Base-by-base conservation (phyloP, 2,113 vertebrate species). In the Pseudopipra pipra region DNA sequence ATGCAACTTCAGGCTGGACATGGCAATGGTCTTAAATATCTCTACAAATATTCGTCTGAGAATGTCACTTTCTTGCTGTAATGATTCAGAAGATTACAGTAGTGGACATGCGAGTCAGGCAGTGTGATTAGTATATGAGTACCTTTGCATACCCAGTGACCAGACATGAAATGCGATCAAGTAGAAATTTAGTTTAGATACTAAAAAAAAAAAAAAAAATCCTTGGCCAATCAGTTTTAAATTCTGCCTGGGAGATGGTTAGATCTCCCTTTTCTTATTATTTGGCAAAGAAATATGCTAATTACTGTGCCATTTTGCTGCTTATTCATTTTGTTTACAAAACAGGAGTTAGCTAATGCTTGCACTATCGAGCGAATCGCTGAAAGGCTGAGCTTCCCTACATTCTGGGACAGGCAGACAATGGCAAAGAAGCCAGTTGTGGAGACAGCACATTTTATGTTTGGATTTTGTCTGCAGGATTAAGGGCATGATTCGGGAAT, bases 311-410 rank as follows among this genome's bases (percentile, higher is more conserved):
- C 22, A 31, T 72, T 88, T 90, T 76, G 63, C 72, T 83, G 35
- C 49, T 83, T 83, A 55, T 37, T 90, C 28, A 18, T 85, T 89
- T 68, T 75, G 44, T 79, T 89, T 80, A 23, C 76, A 55, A 73
- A 89, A 72, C 62, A 80, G 51, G 78, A 83, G 71, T 58, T 28
- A 37, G 6, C 47, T 75, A 66, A 25, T 51, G 43, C n/a, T 85
- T 88, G n/a, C 37, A 15, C 46, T 85, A 0, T 41, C 41, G 31
- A 63, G 33, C 67, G 59, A 75, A 75, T 51, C 83, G 19, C 23
- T 90, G 79, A 46, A 72, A 88, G n/a, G 14, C 43, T 82, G 66
- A 73, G 46, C 23, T 82, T 11, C 18, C 30, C 31, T 58, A 8
- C 1, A 0, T 67, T 88, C 75, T 75, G 47, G 39, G 56, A 72